Evolutionary conservation across 2,888 invertebrate species (phyloP).

Genomic region (Brenthis daphne): DNA sequence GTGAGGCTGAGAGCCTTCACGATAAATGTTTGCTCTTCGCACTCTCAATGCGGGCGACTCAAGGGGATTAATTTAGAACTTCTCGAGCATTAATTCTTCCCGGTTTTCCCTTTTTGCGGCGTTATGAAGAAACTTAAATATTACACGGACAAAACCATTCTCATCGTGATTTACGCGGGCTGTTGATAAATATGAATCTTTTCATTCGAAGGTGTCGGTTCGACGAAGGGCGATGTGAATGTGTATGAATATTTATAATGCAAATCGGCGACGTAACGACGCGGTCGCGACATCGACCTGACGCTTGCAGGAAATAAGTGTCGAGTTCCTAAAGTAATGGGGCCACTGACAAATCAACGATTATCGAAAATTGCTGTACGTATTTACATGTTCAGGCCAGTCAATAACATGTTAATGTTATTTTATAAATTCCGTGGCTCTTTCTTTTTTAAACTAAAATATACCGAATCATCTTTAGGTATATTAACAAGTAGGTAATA

Average conservation of each 20-base stretch:
- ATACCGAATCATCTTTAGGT: neutral
- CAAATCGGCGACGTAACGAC: slow-evolving; percentile 66
- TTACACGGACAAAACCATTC: slow-evolving; percentile 57
- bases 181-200: slow-evolving; percentile 29
- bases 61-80: slow-evolving; percentile 74
- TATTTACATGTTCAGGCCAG: slow-evolving; percentile 20
- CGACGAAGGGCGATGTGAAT: slow-evolving; percentile 63
- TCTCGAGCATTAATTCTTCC: slow-evolving; percentile 63
- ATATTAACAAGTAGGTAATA: too few species aligned
- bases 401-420: slow-evolving; percentile 28
- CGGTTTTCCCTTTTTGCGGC: slow-evolving; percentile 67
- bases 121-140: slow-evolving; percentile 53
- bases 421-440: slow-evolving; percentile 4
- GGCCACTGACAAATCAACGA: slow-evolving; percentile 37
- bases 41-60: slow-evolving; percentile 59
- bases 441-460: neutral
- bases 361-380: slow-evolving; percentile 30
- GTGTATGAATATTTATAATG: slow-evolving; percentile 78
- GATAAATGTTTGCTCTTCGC: slow-evolving; percentile 66
- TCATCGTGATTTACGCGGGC: slow-evolving; percentile 54
- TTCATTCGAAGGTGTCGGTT: slow-evolving; percentile 40
- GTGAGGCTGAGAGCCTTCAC: slow-evolving; percentile 42
- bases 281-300: slow-evolving; percentile 62
- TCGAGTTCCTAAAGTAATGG: slow-evolving; percentile 53
- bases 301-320: slow-evolving; percentile 68